These are phyloP conservation scores for Falcaria lacertinaria DNA, from an alignment of 2,888 invertebrate species.

Conservation along the genomic window DNA sequence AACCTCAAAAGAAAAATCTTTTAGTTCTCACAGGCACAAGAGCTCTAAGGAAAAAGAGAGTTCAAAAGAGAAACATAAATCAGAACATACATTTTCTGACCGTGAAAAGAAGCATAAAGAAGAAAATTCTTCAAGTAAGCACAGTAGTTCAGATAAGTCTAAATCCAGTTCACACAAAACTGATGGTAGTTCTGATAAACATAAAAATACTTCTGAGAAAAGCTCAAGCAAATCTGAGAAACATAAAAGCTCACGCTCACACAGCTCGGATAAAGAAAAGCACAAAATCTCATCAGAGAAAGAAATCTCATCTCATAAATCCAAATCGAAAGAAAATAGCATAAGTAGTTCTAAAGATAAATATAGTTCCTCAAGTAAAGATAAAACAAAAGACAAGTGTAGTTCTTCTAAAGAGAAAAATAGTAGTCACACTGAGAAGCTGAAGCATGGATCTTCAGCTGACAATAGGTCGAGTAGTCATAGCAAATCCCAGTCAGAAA, in stretches of 20 bases:
- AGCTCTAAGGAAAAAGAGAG: constrained; percentile 40
- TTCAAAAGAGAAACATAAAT: constrained; percentile 45
- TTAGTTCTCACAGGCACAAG: constrained; percentile 44
- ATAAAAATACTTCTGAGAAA: constrained; percentile 18
- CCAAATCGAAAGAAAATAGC: constrained; percentile 41
- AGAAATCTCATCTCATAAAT: constrained; percentile 27
- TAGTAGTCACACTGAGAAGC: constrained; percentile 56
- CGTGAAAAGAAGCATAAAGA: constrained; percentile 40
- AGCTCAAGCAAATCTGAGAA: constrained; percentile 15
- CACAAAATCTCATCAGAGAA: constrained; percentile 39
- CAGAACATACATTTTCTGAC: constrained; percentile 36
- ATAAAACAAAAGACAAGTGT: constrained; percentile 55
- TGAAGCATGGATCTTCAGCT: constrained; percentile 47
- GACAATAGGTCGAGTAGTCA: constrained; percentile 46
- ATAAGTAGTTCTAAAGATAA: constrained; percentile 57
- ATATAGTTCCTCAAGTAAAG: constrained; percentile 57
- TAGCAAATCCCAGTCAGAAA: constrained; percentile 42
- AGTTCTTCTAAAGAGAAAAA: constrained; percentile 63
- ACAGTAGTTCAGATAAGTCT: constrained; percentile 31
- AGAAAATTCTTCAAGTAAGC: constrained; percentile 26
- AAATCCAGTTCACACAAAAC: constrained; percentile 31
- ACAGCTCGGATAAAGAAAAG: constrained; percentile 28
- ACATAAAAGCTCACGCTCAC: constrained; percentile 11
- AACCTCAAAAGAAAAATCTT: constrained; percentile 41
- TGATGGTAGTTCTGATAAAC: constrained; percentile 33